These are phyloP conservation scores for Recurvirostra avosetta DNA, from an alignment of 2,113 vertebrate genomes.

Conservation along the genomic window DNA sequence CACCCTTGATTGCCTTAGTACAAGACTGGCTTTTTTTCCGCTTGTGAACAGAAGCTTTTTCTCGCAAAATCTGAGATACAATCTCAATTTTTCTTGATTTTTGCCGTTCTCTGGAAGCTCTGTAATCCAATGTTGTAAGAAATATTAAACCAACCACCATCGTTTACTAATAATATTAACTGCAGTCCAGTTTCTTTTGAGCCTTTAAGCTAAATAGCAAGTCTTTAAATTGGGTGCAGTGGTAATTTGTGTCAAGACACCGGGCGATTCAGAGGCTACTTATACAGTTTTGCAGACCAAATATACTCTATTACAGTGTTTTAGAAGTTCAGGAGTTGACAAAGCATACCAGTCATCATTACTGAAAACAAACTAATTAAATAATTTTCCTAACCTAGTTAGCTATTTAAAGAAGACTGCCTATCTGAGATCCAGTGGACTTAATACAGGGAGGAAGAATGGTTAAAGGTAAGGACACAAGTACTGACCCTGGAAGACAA, in stretches of 20 bases:
- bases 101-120: slow-evolving; percentile 79
- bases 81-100: slow-evolving; percentile 80
- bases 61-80: slow-evolving; percentile 75
- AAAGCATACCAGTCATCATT: neutral
- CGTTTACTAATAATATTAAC: neutral
- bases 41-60: slow-evolving; percentile 65
- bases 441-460: neutral
- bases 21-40: neutral
- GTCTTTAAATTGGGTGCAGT: neutral
- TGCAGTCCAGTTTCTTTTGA: neutral
- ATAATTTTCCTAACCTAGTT: neutral
- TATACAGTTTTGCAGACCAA: neutral
- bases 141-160: neutral
- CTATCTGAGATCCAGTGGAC: neutral
- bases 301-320: neutral
- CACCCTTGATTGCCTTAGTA: neutral
- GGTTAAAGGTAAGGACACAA: neutral
- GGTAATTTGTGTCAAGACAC: neutral
- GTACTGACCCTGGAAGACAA: neutral
- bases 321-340: neutral
- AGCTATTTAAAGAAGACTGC: neutral
- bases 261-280: neutral
- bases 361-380: neutral
- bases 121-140: slow-evolving; percentile 60
- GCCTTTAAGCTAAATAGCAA: neutral